Base-by-base conservation (phyloP, 2,113 vertebrate genomes). In the Halichoeres trimaculatus region DNA sequence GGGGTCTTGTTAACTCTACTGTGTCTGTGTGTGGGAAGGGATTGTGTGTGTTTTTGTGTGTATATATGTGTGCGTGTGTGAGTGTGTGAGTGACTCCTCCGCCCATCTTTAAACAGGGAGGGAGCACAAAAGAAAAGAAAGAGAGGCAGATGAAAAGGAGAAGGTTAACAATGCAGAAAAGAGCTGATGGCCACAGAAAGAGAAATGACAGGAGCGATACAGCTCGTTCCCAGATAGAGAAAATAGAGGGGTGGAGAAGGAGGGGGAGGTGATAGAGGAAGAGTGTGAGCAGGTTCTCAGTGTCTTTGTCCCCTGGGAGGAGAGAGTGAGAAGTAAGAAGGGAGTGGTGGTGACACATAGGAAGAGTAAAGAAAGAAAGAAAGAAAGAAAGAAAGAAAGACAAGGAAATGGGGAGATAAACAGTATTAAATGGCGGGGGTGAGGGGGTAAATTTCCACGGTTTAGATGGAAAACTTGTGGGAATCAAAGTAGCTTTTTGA, bases 1-100 rank as follows among this genome's bases (percentile, higher is more conserved):
- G 89, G 90, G 92, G 83, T 77, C 90, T 90, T 90, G 89, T 91
- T 92, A 93, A 89, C 48, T 57, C 75, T 57, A 50, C 34, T 22
- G 34, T 81, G 69, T 66, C 59, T 36, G 41, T 51, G 62, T 30
- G 30, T 30, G 30, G 3, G 30, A 4, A 70, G 50, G 62, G n/a
- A n/a, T n/a, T 30, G 74, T 53, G 62, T 76, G 85, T 77, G 70
- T 58, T 52, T 66, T 40, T 30, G 30, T 30, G 30, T 30, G 30
- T 30, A 6, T 30, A 6, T 30, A 6, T 30, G 30, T 30, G 30
- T 30, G 30, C 6, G 62, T 74, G 67, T 58, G 78, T 75, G 68
- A 55, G 55, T 74, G 68, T 75, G 70, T 74, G 72, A 77, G 47
- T 61, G 53, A 67, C 5, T 8, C 30, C 78, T 74, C 68, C 76